Base-by-base conservation (phyloP, 2,888 invertebrate genomes). In the Sarcophaga subvicina region DNA sequence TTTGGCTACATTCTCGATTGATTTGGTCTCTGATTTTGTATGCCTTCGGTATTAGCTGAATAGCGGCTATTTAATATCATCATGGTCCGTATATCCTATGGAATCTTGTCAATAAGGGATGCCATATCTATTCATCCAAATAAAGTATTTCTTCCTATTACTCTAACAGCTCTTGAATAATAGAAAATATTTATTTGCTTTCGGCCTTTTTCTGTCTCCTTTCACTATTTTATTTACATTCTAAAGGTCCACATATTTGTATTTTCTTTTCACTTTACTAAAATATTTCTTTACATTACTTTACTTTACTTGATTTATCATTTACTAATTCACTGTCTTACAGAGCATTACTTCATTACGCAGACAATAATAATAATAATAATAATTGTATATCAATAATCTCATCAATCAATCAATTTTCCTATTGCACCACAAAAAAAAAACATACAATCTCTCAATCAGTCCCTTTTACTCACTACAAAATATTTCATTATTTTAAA, bases 291-390 rank as follows among this genome's bases (percentile, higher is more conserved):
- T 11, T 37, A 81, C 59, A 66, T 12, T 81, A 2, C 64, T 77
- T 54, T 78, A 47, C 12, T 71, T 49, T 59, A 73, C 37, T 71
- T 79, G 79, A 88, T 88, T 75, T 84, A 72, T 63, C 82, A 82
- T 88, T 37, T 88, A 86, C 85, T 84, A 85, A 62, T 87, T 85
- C 82, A 77, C 47, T 87, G 54, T 54, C 85, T 85, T 85, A 80
- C 87, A 85, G 87, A 87, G 78, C 85, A 83, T 85, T 69, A 81
- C 87, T 84, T 87, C 87, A 87, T 87, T 87, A 79, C 87, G 87
- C 87, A 87, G 87, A 81, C 83, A 84, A 81, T 87, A 83, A 81
- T 78, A 86, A 8, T 60, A 80, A 80, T 49, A 54, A 8, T 60
- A 80, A 80, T 49, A 54, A 37, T 67, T 63, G 70, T 37, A 27